Base-by-base conservation (phyloP, 2,797 vertebrate genomes). In the Syngnathus rostellatus region DNA sequence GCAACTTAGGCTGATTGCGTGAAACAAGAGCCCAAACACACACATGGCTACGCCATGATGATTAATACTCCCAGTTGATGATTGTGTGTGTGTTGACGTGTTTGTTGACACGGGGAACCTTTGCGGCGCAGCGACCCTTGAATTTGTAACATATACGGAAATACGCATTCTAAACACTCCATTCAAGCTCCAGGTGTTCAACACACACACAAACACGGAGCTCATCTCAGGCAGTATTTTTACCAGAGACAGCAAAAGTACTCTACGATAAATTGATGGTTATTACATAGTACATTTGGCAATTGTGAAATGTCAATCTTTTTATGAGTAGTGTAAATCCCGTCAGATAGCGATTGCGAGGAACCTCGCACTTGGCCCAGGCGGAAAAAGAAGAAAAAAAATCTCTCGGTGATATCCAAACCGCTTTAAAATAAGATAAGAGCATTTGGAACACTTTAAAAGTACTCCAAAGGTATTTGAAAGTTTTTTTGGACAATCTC, bases 141-240 rank as follows among this genome's bases (percentile, higher is more conserved):
- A 77, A 79, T 63, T 77, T 58, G 71, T 84, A 86, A 82, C 67
- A 77, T 75, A 80, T 58, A 58, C 55, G 14, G 55, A 58, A 38
- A 58, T 72, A 82, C 68, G 14, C 78, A 79, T 73, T 75, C 71
- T 51, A 76, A 82, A 83, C 77, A 79, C 74, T 81, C 80, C 65
- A 77, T 77, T 75, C 72, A 78, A 80, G 66, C 74, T 85, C 86
- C 86, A 89, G 84, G 84, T 88, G 86, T 84, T 41, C 72, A 63
- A 37, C 54, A 64, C 37, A 53, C 64, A 64, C 58, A 48, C 23
- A 12, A 8, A n/a, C 23, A 67, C 31, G 23, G 19, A 65, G 31
- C 31, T 31, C 31, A 31, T 31, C 31, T 31, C 31, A 31, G 31
- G 31, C 31, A 31, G 31, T 31, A 31, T 31, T 31, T 31, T 31